These are phyloP conservation scores for Pseudomugil tenellus DNA, from an alignment of 2,797 vertebrate species.

Conservation along the genomic window DNA sequence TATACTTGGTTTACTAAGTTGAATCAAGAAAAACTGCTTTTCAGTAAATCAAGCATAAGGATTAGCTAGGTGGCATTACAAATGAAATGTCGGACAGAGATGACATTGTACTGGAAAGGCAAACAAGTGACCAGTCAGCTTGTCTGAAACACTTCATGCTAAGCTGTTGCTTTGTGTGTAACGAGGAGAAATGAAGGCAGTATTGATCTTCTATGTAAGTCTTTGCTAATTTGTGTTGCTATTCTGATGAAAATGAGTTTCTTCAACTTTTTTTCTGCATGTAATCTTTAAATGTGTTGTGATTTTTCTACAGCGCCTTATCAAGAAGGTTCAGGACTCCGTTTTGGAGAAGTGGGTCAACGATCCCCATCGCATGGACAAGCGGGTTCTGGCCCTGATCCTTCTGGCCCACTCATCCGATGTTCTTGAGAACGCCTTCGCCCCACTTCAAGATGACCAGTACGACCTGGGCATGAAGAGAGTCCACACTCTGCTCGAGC, in stretches of 20 bases:
- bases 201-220: neutral
- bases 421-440: slow-evolving; percentile 97
- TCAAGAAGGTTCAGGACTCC: slow-evolving; percentile 95
- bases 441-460: slow-evolving; percentile 95
- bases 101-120: neutral
- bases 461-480: slow-evolving; percentile 97
- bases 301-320: slow-evolving; percentile 84
- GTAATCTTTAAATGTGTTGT: neutral
- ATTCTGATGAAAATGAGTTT: neutral
- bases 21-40: neutral
- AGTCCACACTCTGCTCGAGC: slow-evolving; percentile 92
- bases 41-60: neutral
- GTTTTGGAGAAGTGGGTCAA: slow-evolving; percentile 98
- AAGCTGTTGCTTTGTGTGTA: neutral
- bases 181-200: neutral
- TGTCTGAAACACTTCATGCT: neutral
- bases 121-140: neutral
- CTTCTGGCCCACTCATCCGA: slow-evolving; percentile 96
- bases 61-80: neutral
- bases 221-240: neutral
- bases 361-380: slow-evolving; percentile 97
- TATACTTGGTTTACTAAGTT: neutral
- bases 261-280: neutral
- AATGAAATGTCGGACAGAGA: neutral
- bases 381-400: slow-evolving; percentile 91